Conservation (phyloP, 2,113 vertebrate genomes). For the Numenius arquata region DNA sequence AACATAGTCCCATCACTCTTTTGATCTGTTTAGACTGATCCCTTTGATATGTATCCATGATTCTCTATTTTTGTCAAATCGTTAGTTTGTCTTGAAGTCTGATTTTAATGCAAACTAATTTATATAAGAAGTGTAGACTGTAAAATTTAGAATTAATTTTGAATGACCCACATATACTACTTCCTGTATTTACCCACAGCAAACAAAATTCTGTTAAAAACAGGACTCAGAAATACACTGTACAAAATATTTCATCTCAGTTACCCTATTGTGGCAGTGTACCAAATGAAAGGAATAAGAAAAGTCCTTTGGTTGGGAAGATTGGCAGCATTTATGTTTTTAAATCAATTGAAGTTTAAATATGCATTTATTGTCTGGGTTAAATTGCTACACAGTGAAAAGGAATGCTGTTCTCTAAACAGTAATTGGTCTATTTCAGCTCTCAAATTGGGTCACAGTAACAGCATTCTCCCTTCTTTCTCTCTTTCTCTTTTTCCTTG, state of each 20-base stretch:
- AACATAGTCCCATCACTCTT: neutral
- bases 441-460: constrained; percentile 34
- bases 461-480: neutral
- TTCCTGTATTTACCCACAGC: neutral
- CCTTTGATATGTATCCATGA: neutral
- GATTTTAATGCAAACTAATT: neutral
- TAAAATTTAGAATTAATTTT: neutral
- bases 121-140: neutral
- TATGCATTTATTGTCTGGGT: constrained; percentile 20
- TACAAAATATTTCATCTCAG: neutral
- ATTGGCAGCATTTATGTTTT: neutral
- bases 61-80: neutral
- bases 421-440: neutral
- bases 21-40: neutral
- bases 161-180: neutral
- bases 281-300: neutral
- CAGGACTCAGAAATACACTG: neutral
- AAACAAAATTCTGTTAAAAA: neutral
- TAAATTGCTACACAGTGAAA: neutral
- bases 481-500: neutral
- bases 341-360: constrained; percentile 10
- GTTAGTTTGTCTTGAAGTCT: neutral
- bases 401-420: constrained; percentile 10
- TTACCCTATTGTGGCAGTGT: neutral
- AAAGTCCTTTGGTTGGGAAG: neutral